Evolutionary conservation across 1,140 invertebrate species (phyloP).

Genomic region (Hycleus cichorii): DNA sequence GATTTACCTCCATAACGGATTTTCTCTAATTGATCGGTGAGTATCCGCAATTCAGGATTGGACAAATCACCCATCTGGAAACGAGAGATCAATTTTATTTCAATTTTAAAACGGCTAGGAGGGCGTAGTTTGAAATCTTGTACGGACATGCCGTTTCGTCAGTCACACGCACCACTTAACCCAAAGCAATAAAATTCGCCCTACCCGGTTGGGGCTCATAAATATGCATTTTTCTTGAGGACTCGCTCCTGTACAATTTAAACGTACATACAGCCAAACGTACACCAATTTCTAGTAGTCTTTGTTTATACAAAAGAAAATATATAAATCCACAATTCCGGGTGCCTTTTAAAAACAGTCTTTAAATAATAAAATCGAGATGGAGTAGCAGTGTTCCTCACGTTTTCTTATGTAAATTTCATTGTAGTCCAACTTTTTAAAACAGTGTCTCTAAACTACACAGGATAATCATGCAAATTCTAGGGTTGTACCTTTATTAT

Average conservation of each 20-base stretch:
- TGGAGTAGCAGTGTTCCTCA: slow-evolving; percentile 1
- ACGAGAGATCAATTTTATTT: not conserved
- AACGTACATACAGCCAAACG: slow-evolving; percentile 19
- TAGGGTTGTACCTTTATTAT: slow-evolving; percentile 25
- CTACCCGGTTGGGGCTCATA: slow-evolving; percentile 8
- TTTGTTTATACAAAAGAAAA: slow-evolving; percentile 19
- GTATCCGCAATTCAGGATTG: slow-evolving; percentile 75
- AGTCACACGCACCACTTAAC: not conserved
- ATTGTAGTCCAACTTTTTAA: slow-evolving; percentile 37
- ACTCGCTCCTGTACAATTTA: not conserved
- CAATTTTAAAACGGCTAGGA: not conserved
- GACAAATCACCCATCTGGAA: slow-evolving; percentile 77
- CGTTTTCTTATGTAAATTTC: slow-evolving; percentile 36
- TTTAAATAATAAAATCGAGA: not conserved
- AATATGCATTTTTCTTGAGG: slow-evolving; percentile 24
- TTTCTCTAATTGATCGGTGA: slow-evolving; percentile 81
- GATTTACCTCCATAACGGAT: slow-evolving; percentile 75
- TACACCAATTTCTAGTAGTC: slow-evolving; percentile 27
- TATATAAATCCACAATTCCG: slow-evolving; percentile 33
- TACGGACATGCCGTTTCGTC: not conserved
- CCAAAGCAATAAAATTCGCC: not conserved
- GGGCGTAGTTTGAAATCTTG: not conserved
- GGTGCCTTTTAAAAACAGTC: slow-evolving; percentile 16
- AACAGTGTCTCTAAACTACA: slow-evolving; percentile 28
- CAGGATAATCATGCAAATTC: slow-evolving; percentile 40